Evolutionary conservation across 2,113 vertebrate genomes (phyloP).

Genomic region (Chloroceryle aenea): DNA sequence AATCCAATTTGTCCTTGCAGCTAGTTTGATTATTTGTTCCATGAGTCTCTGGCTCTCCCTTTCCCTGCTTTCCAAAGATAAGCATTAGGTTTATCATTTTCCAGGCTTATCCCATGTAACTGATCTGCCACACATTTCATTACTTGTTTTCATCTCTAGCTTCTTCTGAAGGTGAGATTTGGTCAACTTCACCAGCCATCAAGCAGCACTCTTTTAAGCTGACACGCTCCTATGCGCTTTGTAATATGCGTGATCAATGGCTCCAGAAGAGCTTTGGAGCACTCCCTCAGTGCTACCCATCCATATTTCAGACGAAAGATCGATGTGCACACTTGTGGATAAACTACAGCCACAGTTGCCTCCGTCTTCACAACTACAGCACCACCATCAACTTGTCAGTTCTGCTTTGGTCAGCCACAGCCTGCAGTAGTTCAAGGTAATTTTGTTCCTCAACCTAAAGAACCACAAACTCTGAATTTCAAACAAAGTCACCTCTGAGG

Average conservation of each 20-base stretch:
- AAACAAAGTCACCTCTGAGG: not conserved
- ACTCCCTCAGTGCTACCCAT: not conserved
- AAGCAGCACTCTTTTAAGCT: conserved; percentile 2
- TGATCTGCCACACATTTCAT: conserved; percentile 1
- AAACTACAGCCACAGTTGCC: not conserved
- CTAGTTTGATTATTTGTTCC: conserved; percentile 43
- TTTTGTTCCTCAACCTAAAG: not conserved
- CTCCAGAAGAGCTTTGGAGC: conserved; percentile 18
- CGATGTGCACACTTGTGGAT: not conserved
- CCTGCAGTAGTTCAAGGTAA: not conserved
- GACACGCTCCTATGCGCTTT: not conserved
- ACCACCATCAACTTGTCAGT: fast-evolving
- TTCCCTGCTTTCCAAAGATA: conserved; percentile 25
- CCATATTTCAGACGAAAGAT: not conserved
- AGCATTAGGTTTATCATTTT: not conserved
- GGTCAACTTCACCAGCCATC: not conserved
- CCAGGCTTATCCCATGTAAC: conserved; percentile 12
- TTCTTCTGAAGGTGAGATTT: conserved; percentile 11
- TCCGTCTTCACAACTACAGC: not conserved
- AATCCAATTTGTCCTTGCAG: conserved; percentile 58
- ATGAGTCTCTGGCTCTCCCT: not conserved
- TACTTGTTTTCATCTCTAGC: conserved; percentile 1
- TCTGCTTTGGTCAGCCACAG: not conserved
- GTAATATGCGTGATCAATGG: not conserved
- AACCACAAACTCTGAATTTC: not conserved